Evolutionary conservation across 2,888 invertebrate species (phyloP), one percentile per base, ranked within the genome.

Genomic region (Chironomus tentans): DNA sequence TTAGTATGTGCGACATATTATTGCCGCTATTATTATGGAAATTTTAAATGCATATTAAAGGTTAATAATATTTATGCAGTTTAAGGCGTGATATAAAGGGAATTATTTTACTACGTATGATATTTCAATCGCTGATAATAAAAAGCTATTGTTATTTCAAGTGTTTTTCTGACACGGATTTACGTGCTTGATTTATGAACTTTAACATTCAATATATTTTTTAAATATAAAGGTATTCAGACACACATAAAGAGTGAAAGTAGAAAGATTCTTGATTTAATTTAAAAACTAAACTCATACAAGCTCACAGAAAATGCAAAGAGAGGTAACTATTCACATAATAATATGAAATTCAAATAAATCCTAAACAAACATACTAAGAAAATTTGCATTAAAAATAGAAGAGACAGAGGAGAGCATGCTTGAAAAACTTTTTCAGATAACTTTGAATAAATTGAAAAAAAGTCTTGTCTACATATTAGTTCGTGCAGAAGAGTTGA

Each of bases 301-400:
- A 38, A 15, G 13, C 56, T 56, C 0, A 15, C 7, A 56, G 7
- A 10, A 10, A 38, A 38, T 38, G 38, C 10, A 38, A 38, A 38
- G 38, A 38, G 38, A 38, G 38, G 38, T 38, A 38, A 38, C 38
- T 38, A 38, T 38, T 38, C 38, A 38, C 38, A 38, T 18, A 56
- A 56, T 56, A 56, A 56, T 56, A 18, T 18, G 56, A 74, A 74
- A 74, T 13, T 48, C 62, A 74, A 74, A 74, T 48, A 74, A 68
- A 21, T 74, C 74, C 74, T 74, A 74, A 74, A 61, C 28, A 47
- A 74, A 74, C 74, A 68, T 38, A 10, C 38, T 38, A 38, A 38
- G 62, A 72, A 48, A 70, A 72, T 46, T 74, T 62, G 74, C 68
- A 68, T 46, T 48, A 10, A 68, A 68, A 74, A 68, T 13, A 65